Evolutionary conservation across 2,113 vertebrate genomes (phyloP), one percentile per base, ranked within the genome.

Genomic region (Psittacula cyanocephala): DNA sequence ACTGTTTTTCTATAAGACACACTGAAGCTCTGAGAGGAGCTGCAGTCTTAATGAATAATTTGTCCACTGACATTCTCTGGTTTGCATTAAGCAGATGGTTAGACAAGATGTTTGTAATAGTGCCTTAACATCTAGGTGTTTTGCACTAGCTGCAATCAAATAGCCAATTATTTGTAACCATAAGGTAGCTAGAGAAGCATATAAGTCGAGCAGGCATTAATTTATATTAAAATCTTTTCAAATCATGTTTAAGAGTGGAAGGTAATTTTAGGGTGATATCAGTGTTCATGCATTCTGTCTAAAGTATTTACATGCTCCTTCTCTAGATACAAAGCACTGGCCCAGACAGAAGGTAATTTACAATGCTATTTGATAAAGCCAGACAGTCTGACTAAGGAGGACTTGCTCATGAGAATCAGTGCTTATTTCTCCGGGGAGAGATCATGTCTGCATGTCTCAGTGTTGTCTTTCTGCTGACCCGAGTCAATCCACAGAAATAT

Each of bases 31-130:
- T 91, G 69, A 95, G 47, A 86, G 35, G 41, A 94, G 44, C 74
- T 92, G 71, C 0, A 2, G 72, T 29, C 62, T 93, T 88, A 91
- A 83, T 59, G 69, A 95, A 81, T 91, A 94, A 90, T 76, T 95
- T 94, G 77, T 62, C 72, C 78, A 24, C 86, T 86, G 83, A 92
- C 69, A 79, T 91, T 84, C 57, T 81, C 81, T 87, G 77, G 62
- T 82, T 88, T 77, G 71, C 64, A 81, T 95, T 93, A 88, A 93
- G 86, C 88, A 96, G 90, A 86, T 78, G 88, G 88, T 75, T 93
- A 91, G 69, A 81, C 68, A 93, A 94, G 65, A 89, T 94, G 86
- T 84, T 94, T 76, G 68, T 57, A 86, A 93, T 69, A 92, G 75
- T 57, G 44, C 65, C 44, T 94, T 83, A 79, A 94, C 95, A 69